Conservation (phyloP, 2,797 vertebrate species). For the Toxotes lorentzi region DNA sequence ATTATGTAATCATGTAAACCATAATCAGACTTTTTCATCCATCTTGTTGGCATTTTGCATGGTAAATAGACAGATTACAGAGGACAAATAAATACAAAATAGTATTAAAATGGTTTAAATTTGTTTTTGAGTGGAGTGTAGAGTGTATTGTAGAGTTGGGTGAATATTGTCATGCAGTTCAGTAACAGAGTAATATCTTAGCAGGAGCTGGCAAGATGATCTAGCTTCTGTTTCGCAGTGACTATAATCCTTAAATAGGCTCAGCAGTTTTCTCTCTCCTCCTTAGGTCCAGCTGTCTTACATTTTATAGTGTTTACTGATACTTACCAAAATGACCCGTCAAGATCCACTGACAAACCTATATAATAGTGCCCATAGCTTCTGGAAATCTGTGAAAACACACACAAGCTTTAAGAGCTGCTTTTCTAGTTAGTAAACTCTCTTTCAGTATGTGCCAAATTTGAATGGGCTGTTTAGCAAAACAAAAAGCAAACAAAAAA, state of each 20-base stretch:
- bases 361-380: conserved; percentile 83
- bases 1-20: background rate
- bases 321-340: conserved; percentile 89
- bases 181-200: too few relatives aligned
- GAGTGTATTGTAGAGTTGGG: too few relatives aligned
- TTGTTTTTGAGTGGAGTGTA: background rate
- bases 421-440: background rate
- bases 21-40: background rate
- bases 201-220: background rate
- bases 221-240: background rate
- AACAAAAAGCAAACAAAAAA: background rate
- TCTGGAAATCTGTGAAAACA: conserved; percentile 47
- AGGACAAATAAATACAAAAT: background rate
- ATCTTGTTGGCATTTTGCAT: background rate
- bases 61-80: conserved; percentile 10
- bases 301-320: background rate
- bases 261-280: background rate
- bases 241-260: background rate
- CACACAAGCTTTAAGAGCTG: conserved; percentile 3
- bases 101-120: too few relatives aligned
- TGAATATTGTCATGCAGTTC: background rate
- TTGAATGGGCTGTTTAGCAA: background rate
- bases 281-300: background rate
- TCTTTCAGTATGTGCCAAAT: background rate
- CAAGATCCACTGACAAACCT: conserved; percentile 90